phyloP scores from a whole-genome alignment of 30 jellyfish, hydroid and myxozoan species.

The Sanderia malayensis region DNA sequence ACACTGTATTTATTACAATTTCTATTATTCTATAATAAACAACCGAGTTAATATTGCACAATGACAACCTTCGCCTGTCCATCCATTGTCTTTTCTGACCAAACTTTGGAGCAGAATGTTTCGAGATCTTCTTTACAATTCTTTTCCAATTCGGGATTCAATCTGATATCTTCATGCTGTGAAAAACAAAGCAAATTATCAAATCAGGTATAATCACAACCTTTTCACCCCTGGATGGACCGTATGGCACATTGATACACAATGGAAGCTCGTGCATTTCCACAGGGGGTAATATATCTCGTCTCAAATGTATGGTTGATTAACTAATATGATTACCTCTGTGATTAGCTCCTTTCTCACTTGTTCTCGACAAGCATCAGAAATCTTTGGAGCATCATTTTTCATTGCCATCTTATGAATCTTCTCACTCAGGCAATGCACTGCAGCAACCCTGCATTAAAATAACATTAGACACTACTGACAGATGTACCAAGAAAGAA shows the following conservation, averaged over 20 bases:
- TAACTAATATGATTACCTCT: conserved; percentile 86
- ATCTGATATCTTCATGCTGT: conserved; percentile 79
- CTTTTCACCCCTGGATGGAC: background rate
- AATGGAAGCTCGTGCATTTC: too few relatives aligned
- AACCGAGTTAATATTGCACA: too few relatives aligned
- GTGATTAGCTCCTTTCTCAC: conserved; percentile 67
- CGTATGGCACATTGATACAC: background rate
- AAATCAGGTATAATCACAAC: background rate
- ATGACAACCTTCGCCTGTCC: conserved; percentile 47
- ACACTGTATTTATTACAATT: too few relatives aligned
- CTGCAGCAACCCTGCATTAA: conserved; percentile 86
- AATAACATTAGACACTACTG: too few relatives aligned
- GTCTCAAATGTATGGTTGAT: background rate
- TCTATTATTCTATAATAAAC: too few relatives aligned
- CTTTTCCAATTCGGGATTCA: conserved; percentile 68
- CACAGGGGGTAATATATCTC: background rate
- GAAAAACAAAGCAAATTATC: background rate
- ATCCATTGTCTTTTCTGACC: conserved; percentile 59
- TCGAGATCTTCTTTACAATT: conserved; percentile 69
- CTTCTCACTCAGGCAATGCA: conserved; percentile 70
- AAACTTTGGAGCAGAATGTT: conserved; percentile 42
- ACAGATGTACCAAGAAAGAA: too few relatives aligned
- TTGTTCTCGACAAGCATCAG: conserved; percentile 69
- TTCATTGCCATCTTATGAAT: conserved; percentile 42
- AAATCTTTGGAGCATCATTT: conserved; percentile 38